phyloP scores from a whole-genome alignment of 2,797 vertebrate genomes.

The Eulemur rubriventer region DNA sequence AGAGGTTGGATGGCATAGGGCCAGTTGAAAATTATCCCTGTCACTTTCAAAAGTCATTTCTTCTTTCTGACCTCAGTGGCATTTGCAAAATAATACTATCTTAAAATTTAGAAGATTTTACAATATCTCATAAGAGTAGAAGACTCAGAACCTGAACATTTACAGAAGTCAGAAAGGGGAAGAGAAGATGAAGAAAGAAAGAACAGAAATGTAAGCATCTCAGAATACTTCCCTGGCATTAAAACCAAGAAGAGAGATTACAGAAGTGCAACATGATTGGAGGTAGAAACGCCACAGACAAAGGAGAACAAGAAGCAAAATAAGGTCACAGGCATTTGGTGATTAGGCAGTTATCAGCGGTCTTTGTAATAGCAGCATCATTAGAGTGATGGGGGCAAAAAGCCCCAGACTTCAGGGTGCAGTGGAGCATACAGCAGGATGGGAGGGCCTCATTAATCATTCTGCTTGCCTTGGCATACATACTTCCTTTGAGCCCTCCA shows the following conservation, averaged over 20 bases:
- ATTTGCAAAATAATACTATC: background rate
- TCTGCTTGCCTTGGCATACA: background rate
- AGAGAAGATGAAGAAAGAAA: background rate
- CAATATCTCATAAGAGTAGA: background rate
- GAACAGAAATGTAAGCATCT: background rate
- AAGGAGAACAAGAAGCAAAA: background rate
- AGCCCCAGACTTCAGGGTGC: background rate
- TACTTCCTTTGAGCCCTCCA: background rate
- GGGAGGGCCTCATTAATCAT: background rate
- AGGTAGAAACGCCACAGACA: background rate
- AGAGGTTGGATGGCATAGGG: background rate
- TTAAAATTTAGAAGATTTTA: conserved; percentile 2
- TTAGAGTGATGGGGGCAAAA: background rate
- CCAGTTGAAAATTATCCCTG: background rate
- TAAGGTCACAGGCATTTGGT: background rate
- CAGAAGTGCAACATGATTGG: background rate
- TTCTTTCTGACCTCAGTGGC: background rate
- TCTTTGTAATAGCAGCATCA: background rate
- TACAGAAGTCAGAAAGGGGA: background rate
- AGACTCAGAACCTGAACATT: background rate
- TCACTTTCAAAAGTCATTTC: background rate
- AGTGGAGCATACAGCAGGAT: background rate
- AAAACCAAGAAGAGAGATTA: background rate
- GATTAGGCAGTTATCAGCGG: background rate
- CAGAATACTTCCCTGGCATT: background rate